Conservation (phyloP, 2,888 invertebrate genomes). For the Erebia ligea region DNA sequence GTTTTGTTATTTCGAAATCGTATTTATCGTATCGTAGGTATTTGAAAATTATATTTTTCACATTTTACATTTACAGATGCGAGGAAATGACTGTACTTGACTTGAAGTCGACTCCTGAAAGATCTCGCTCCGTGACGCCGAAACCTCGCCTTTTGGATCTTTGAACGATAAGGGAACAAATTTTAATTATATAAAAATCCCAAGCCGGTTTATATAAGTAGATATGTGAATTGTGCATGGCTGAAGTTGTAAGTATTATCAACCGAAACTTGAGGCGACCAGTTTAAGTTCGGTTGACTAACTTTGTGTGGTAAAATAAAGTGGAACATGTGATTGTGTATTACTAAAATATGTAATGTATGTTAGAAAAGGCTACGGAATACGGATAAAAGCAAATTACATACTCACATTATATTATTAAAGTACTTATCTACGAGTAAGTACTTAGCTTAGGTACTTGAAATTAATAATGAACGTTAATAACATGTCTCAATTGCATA, state of each 20-base stretch:
- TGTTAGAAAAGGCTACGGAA: not conserved
- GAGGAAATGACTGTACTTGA: constrained; percentile 77
- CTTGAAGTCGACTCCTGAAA: constrained; percentile 57
- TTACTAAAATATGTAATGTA: not conserved
- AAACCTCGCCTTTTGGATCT: constrained; percentile 71
- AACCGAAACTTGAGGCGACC: too few species aligned
- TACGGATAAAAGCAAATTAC: not conserved
- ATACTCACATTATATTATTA: not conserved
- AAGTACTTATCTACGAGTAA: too few species aligned
- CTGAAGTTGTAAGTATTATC: too few species aligned
- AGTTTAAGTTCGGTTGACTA: constrained; percentile 50
- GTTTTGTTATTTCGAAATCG: too few species aligned
- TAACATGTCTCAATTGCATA: too few species aligned
- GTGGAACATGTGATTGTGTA: constrained; percentile 25
- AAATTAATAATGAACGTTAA: too few species aligned
- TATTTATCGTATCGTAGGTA: too few species aligned
- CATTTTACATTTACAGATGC: constrained; percentile 58
- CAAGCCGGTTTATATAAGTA: not conserved
- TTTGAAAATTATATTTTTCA: not conserved
- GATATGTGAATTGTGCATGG: not conserved
- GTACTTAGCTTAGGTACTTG: too few species aligned
- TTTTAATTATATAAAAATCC: not conserved
- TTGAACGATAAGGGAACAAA: constrained; percentile 47
- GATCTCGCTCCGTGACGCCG: constrained; percentile 67
- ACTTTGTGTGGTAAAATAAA: constrained; percentile 36